Evolutionary conservation across 1,140 invertebrate species (phyloP), one percentile per base, ranked within the genome.

Genomic region (Microplitis demolitor): DNA sequence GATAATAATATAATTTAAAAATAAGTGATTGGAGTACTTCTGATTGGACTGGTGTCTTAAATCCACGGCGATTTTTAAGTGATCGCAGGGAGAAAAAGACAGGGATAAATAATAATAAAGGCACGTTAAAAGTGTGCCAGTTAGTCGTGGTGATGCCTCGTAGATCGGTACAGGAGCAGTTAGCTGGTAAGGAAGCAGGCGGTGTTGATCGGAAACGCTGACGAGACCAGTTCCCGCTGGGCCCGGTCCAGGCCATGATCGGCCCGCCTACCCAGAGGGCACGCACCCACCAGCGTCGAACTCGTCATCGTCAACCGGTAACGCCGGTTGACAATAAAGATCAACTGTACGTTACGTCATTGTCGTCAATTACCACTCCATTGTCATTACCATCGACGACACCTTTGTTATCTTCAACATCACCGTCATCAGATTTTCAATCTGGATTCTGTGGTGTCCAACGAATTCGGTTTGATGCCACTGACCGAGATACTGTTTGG

Each of bases 141-240:
- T 45, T 53, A 13, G 53, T 72, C 24, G 71, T 67, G 71, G 64
- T 72, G 64, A 66, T 67, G 71, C 71, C 71, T 72, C 71, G 71
- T 67, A 72, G 71, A 72, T 72, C 64, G 14, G 53, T 66, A 45
- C 39, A 45, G 16, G 54, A 67, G 16, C 24, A 67, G 53, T 72
- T 37, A 67, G 35, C 66, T 66, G 71, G 64, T 37, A 72, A 72
- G 71, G 71, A 67, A 72, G 69, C 33, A 71, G 71, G 16, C 45
- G 71, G 66, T 31, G 60, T 56, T 34, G 34, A 73, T 50, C 71
- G 71, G 53, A 76, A 76, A 76, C 74, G 74, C 74, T 76, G 75
- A 76, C 75, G 75, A 72, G 75, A 76, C 64, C 69, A 76, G 75
- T 71, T 51, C 75, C 73, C 71, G 66, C 71, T 76, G 75, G 75